Evolutionary conservation across 1,140 invertebrate genomes (phyloP).

Genomic region (Drosophila quadrilineata): DNA sequence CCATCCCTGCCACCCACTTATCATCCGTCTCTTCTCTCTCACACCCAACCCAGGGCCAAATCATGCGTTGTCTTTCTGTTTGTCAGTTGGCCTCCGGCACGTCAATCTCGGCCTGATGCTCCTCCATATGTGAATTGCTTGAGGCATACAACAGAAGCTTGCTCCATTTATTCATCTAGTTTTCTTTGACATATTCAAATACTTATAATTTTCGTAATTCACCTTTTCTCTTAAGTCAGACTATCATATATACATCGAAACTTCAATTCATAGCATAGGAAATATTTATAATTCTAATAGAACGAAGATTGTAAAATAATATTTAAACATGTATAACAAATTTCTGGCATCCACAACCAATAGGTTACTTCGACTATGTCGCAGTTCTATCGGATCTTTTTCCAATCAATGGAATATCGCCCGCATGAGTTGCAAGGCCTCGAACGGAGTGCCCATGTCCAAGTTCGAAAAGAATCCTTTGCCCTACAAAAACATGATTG

Average conservation of each 20-base stretch:
- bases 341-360: not conserved
- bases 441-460: constrained; percentile 93
- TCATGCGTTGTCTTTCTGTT: constrained; percentile 59
- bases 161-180: constrained; percentile 14
- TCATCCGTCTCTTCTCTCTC: not conserved
- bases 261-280: too few species aligned
- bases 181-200: not conserved
- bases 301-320: not conserved
- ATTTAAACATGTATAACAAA: not conserved
- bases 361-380: constrained; percentile 7
- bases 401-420: constrained; percentile 44
- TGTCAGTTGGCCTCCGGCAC: constrained; percentile 55
- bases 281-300: too few species aligned
- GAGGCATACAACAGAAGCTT: constrained; percentile 31
- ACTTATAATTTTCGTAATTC: too few species aligned
- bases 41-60: constrained; percentile 16
- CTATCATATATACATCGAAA: too few species aligned
- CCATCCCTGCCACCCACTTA: not conserved
- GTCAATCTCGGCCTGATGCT: constrained; percentile 21
- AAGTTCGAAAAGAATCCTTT: constrained; percentile 92
- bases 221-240: too few species aligned
- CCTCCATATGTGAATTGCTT: not conserved
- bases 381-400: constrained; percentile 9
- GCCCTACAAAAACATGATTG: constrained; percentile 92
- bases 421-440: constrained; percentile 13